Evolutionary conservation across 2,888 invertebrate species (phyloP).

Genomic region (Pilophorus perplexus): DNA sequence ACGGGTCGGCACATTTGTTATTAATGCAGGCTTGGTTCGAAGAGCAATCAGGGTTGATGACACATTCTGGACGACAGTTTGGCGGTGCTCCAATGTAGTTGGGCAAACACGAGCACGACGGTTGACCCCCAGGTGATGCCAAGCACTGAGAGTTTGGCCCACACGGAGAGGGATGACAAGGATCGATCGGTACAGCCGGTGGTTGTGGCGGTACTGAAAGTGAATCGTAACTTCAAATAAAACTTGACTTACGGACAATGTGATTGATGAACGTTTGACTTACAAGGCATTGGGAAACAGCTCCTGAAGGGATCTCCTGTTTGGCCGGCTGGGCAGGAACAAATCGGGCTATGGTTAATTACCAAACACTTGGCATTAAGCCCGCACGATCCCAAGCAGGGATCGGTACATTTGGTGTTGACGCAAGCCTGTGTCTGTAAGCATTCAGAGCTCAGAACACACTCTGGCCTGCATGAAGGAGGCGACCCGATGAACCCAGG

Average conservation of each 20-base stretch:
- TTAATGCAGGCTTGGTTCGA: conserved; percentile 75
- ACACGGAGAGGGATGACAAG: conserved; percentile 76
- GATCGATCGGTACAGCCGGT: conserved; percentile 51
- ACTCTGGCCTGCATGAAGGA: conserved; percentile 74
- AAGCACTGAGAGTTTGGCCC: conserved; percentile 76
- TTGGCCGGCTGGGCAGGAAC: conserved; percentile 69
- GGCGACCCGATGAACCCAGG: conserved; percentile 75
- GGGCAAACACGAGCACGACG: conserved; percentile 73
- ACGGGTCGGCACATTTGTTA: conserved; percentile 77
- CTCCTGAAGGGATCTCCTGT: conserved; percentile 67
- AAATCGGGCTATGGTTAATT: conserved; percentile 76
- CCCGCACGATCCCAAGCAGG: conserved; percentile 74
- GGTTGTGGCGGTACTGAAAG: conserved; percentile 48
- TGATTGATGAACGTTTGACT: conserved; percentile 30
- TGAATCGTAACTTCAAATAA: background rate
- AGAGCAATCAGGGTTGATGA: conserved; percentile 77
- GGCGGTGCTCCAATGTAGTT: conserved; percentile 77
- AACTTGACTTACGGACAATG: too few relatives aligned
- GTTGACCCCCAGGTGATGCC: conserved; percentile 57
- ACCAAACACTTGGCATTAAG: conserved; percentile 77
- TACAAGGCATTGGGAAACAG: conserved; percentile 42
- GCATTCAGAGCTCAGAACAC: conserved; percentile 70
- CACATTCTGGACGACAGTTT: conserved; percentile 78
- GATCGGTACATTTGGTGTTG: conserved; percentile 68
- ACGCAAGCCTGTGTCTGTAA: conserved; percentile 64